A percentile compares a stretch with the other conserved stretches of the same genome.
These are phyloP conservation scores for Indicator indicator DNA, from an alignment of 2,113 vertebrate genomes.

Conservation along the genomic window DNA sequence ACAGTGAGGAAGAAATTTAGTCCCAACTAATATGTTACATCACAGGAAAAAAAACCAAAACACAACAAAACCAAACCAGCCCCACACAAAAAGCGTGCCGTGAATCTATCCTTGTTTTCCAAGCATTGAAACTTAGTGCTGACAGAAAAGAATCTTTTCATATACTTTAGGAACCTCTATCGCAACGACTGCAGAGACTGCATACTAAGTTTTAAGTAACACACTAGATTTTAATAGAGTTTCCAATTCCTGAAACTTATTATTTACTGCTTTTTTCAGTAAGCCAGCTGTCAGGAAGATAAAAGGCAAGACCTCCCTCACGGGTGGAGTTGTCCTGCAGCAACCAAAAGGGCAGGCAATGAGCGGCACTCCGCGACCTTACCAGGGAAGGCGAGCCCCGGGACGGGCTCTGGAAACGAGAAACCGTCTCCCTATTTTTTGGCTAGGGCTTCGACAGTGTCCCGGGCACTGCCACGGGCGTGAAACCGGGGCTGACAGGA, in stretches of 20 bases:
- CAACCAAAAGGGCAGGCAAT: fast-evolving
- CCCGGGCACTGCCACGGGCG: neutral
- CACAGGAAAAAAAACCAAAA: neutral
- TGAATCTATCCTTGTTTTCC: neutral
- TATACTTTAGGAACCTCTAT: neutral
- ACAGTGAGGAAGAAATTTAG: fast-evolving
- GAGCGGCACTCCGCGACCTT: neutral
- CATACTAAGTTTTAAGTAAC: fast-evolving
- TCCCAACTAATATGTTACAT: neutral
- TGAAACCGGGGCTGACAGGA: neutral
- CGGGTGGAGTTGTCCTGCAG: neutral
- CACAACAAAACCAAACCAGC: too few species aligned
- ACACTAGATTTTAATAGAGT: fast-evolving
- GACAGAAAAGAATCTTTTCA: neutral
- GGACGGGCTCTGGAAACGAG: fast-evolving
- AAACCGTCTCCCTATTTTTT: fast-evolving
- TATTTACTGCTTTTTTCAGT: neutral
- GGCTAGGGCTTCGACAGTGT: neutral
- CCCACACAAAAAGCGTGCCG: neutral
- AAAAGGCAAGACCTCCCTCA: neutral
- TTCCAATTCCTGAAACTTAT: fast-evolving
- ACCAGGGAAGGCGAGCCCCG: neutral
- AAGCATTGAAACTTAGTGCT: neutral
- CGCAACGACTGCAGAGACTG: neutral
- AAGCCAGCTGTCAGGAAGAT: neutral